Percentiles rank a stretch among this genome's conserved stretches.
Evolutionary conservation across 2,888 invertebrate species (phyloP).

Genomic region (Synergus gifuensis): DNA sequence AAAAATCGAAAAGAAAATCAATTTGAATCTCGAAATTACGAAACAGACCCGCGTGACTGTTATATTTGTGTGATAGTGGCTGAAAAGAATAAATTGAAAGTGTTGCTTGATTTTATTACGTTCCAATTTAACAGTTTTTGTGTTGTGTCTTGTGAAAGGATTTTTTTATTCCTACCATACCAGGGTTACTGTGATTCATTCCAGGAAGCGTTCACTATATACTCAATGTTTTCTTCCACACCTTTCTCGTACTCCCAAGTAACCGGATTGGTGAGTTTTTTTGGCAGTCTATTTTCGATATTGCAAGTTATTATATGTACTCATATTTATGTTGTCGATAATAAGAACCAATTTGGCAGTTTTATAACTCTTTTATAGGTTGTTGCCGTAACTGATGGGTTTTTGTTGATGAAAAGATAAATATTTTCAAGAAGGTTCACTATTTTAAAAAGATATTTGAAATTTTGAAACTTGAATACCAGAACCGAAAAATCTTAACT

Average conservation of each 20-base stretch:
- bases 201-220: conserved; percentile 38
- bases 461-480: neutral
- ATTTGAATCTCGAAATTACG: neutral
- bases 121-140: neutral
- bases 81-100: neutral
- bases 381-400: neutral
- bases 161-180: neutral
- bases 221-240: conserved; percentile 40
- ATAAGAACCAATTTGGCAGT: neutral
- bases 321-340: neutral
- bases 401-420: neutral
- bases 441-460: neutral
- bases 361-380: neutral
- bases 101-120: conserved; percentile 6
- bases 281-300: conserved; percentile 9
- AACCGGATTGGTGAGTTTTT: conserved; percentile 38
- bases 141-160: conserved; percentile 26
- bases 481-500: neutral
- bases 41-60: neutral
- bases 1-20: neutral
- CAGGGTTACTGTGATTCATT: conserved; percentile 28
- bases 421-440: too few relatives aligned
- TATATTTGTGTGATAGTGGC: conserved; percentile 10
- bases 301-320: neutral
- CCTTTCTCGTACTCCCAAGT: conserved; percentile 35